phyloP scores from a whole-genome alignment of 2,797 vertebrate genomes.

The Lepus townsendii region DNA sequence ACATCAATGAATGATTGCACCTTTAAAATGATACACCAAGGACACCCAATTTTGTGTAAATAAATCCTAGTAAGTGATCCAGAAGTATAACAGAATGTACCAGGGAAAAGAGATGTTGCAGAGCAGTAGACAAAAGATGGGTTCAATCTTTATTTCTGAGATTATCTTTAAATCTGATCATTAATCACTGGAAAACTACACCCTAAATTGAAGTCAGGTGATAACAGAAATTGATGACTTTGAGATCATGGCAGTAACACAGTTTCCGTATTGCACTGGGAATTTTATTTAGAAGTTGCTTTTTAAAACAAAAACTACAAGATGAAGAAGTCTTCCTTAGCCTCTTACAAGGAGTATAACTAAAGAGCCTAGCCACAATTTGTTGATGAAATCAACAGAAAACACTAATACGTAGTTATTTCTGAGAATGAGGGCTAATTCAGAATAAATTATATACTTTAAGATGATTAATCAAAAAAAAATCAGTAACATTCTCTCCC shows the following conservation, averaged over 20 bases:
- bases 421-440: conserved; percentile 8
- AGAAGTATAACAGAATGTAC: conserved; percentile 78
- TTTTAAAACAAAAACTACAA: conserved; percentile 76
- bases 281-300: conserved; percentile 75
- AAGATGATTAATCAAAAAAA: conserved; percentile 21
- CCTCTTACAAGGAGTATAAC: conserved; percentile 63
- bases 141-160: conserved; percentile 84
- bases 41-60: conserved; percentile 76
- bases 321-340: conserved; percentile 26
- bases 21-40: conserved; percentile 67
- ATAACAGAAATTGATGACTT: conserved; percentile 76
- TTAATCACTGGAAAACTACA: conserved; percentile 77
- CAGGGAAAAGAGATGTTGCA: conserved; percentile 73
- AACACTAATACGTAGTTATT: background rate
- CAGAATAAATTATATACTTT: background rate
- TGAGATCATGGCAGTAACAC: conserved; percentile 82
- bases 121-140: conserved; percentile 59
- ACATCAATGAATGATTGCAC: conserved; percentile 49
- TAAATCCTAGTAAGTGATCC: conserved; percentile 74
- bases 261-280: conserved; percentile 72
- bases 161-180: conserved; percentile 77
- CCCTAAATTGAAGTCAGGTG: conserved; percentile 81
- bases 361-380: conserved; percentile 1
- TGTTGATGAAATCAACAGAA: background rate
- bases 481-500: background rate